Base-by-base conservation (phyloP, 2,888 invertebrate species). In the Parnassius apollo region DNA sequence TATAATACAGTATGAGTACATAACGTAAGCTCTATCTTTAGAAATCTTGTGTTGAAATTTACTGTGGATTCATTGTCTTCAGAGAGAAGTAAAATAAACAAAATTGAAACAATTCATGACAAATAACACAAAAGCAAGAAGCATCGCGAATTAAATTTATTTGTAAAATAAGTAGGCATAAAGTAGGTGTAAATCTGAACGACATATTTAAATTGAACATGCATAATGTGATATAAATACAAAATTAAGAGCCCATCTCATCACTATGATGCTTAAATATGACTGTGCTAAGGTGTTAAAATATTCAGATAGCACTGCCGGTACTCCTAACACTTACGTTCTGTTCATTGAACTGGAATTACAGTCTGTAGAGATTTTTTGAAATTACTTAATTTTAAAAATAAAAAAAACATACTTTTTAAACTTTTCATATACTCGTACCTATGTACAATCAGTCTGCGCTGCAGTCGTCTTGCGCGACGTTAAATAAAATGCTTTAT, bases 31-130 rank as follows among this genome's bases (percentile, higher is more conserved):
- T 54, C 55, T 63, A 63, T 58, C 42, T 58, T 62, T 62, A 62
- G 59, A 55, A 55, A 46, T 12, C 50, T 49, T 49, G 54, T 60
- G 60, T 58, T 59, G 61, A 66, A 61, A 65, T 61, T 62, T 59
- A 62, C 59, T 51, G 59, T 53, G 58, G 54, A 57, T 61, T 49
- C 13, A 18, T 52, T 49, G 60, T 59, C 55, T 60, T 63, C 60
- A 56, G 35, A 42, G 52, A 59, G 18, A 25, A 64, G 42, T 56
- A 57, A 42, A 60, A 60, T 57, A 64, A 64, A 64, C 64, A 60
- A 64, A 57, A 13, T 22, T 12, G 52, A 50, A 49, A 54, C 50
- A 42, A 48, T 57, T 18, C 12, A 55, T 12, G 52, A 60, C 52
- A 53, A 25, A 57, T 48, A 11, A 13, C 42, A 64, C 51, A 25